Base-by-base conservation (phyloP, 2,797 vertebrate genomes). In the Coregonus suidteri region DNA sequence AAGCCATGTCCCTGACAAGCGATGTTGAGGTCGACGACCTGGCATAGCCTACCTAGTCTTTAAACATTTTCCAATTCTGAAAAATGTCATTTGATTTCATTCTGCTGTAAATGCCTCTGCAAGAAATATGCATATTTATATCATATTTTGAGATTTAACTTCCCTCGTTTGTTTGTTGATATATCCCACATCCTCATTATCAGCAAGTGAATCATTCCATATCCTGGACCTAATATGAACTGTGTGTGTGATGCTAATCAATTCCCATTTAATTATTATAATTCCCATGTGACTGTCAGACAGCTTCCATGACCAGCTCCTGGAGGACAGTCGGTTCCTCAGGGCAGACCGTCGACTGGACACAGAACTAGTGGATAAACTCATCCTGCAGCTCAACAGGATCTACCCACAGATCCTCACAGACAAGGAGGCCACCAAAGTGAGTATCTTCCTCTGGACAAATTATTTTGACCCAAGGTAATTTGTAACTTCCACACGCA, bases 381-480 rank as follows among this genome's bases (percentile, higher is more conserved):
- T 99, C 71, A 93, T 98, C 81, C 94, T 99, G 75, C 98, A 99
- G 92, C 95, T 99, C 64, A 99, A 99, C 89, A 95, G 98, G 82
- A 98, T 99, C 91, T 96, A 98, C 88, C 98, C 98, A 3, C 97
- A 99, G 90, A 95, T 99, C 84, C 97, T 99, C 77, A 94, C 92
- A n/a, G 95, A 99, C 92, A 96, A 95, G 85, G 98, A 99, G 87
- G 97, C 98, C 4, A 96, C 97, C 86, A 98, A 90, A 95, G 98
- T 99, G 90, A 88, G 86, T 79, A 66, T 47, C 52, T 6, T 7
- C 56, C 6, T 18, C n/a, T 64, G 6, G 7, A 64, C 20, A 25
- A 64, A 9, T 3, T 30, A 30, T 11, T 64, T 25, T 64, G 59
- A 64, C 20, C 59, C 9, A 3, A 20, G 25, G 59, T 64, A 4